Percentiles rank a stretch among this genome's conserved stretches.
Evolutionary conservation across 1,140 invertebrate genomes (phyloP).

Genomic region (Mizuhopecten yessoensis): DNA sequence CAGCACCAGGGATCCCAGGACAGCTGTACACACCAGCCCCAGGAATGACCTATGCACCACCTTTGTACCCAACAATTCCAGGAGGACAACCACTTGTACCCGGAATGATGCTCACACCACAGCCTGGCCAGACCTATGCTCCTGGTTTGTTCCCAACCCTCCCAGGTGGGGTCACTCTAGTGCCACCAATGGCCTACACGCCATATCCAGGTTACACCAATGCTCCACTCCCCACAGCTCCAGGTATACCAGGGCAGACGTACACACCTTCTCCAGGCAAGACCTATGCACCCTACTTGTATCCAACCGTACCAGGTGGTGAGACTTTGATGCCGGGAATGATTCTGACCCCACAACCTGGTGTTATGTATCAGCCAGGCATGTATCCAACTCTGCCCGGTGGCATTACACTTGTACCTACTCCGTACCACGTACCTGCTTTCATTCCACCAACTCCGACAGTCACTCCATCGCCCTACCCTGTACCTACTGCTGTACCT

Average conservation of each 20-base stretch:
- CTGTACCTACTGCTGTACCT: constrained; percentile 64
- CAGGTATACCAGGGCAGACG: constrained; percentile 37
- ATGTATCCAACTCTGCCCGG: constrained; percentile 47
- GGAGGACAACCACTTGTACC: background rate
- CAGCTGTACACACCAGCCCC: constrained; percentile 46
- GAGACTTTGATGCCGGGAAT: constrained; percentile 56
- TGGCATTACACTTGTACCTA: constrained; percentile 63
- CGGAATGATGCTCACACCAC: constrained; percentile 50
- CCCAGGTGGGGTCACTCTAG: constrained; percentile 43
- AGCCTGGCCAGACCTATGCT: constrained; percentile 52
- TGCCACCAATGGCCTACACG: constrained; percentile 51
- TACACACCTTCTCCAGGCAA: constrained; percentile 41
- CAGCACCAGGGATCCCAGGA: constrained; percentile 42
- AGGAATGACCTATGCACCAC: constrained; percentile 52
- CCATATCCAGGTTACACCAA: constrained; percentile 53
- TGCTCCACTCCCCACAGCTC: constrained; percentile 47
- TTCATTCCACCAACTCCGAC: background rate
- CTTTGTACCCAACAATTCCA: constrained; percentile 47
- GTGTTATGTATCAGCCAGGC: constrained; percentile 6
- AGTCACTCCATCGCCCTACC: constrained; percentile 44
- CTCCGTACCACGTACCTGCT: background rate
- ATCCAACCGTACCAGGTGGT: constrained; percentile 48
- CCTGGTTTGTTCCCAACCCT: constrained; percentile 49
- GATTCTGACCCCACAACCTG: constrained; percentile 65
- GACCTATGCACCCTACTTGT: constrained; percentile 54